Percentiles rank a stretch among this genome's conserved stretches.
phyloP scores from a whole-genome alignment of 2,113 vertebrate genomes.

The Apus apus region DNA sequence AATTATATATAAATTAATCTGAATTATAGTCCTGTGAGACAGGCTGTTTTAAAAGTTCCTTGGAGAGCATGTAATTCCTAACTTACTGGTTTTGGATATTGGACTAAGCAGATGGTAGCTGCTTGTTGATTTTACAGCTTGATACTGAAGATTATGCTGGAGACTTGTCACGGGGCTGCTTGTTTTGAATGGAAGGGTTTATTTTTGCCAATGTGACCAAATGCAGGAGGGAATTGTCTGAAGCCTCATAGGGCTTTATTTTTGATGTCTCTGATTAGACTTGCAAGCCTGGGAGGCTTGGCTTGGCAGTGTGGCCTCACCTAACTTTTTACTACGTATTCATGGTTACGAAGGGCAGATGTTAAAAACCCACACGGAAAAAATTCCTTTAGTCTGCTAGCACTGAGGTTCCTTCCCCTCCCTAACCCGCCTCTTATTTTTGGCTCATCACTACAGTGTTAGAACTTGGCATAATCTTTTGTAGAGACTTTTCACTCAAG shows the following conservation, averaged over 20 bases:
- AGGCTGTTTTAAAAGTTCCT: background rate
- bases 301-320: fast-evolving
- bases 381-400: background rate
- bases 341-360: background rate
- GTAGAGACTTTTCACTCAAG: background rate
- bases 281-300: background rate
- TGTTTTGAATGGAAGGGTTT: background rate
- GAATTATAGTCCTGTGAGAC: background rate
- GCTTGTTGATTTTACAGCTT: background rate
- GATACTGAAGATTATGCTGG: background rate
- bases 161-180: background rate
- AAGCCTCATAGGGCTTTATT: background rate
- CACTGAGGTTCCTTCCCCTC: background rate
- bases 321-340: background rate
- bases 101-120: background rate
- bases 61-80: background rate
- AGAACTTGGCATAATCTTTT: background rate
- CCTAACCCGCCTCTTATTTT: background rate
- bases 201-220: background rate
- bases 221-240: background rate
- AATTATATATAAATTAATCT: slow-evolving; percentile 1
- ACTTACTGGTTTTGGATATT: background rate
- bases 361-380: background rate
- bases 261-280: background rate
- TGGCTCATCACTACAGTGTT: background rate